Evolutionary conservation across 2,888 invertebrate species (phyloP), one percentile per base, ranked within the genome.

Genomic region (Punctoribates punctum): DNA sequence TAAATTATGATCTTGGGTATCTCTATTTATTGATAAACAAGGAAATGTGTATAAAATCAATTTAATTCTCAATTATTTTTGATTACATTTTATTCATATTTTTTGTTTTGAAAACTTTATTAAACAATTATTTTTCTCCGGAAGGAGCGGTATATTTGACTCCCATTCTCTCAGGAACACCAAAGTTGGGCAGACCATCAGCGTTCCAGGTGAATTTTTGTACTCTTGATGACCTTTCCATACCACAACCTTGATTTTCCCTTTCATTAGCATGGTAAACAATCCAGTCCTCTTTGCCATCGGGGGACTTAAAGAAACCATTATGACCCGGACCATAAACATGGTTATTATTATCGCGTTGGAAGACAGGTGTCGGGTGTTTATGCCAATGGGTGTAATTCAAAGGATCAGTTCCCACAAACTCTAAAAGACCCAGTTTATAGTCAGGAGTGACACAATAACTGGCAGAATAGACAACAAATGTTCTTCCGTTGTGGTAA

Each of bases 271-370:
- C 54, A n/a, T 54, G 54, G n/a, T 54, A 54, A 13, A 54, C 54
- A 13, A 54, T 54, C 54, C 54, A 54, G n/a, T 54, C 9, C n/a
- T 54, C 11, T 8, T n/a, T 54, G 8, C 54, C 54, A 20, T 54
- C 54, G 54, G n/a, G 54, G 6, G 54, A 54, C 54, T 13, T 54
- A 54, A 54, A 54, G 54, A 54, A 54, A n/a, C 54, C 54, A n/a
- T 54, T 54, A 20, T 54, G 54, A 13, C 54, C 54, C 17, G 54
- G 54, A 54, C 54, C 54, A 20, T 54, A 54, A 6, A 54, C 54
- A 20, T 54, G 13, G n/a, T 54, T 13, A n/a, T 11, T n/a, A 20
- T 54, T 20, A 13, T 54, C 6, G 20, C 54, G 54, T 20, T 13
- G 11, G n/a, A 54, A 54, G 6, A 54, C 54, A 11, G 54, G 54